Conservation (phyloP, 2,797 vertebrate genomes). For the Sebastolobus altivelis region DNA sequence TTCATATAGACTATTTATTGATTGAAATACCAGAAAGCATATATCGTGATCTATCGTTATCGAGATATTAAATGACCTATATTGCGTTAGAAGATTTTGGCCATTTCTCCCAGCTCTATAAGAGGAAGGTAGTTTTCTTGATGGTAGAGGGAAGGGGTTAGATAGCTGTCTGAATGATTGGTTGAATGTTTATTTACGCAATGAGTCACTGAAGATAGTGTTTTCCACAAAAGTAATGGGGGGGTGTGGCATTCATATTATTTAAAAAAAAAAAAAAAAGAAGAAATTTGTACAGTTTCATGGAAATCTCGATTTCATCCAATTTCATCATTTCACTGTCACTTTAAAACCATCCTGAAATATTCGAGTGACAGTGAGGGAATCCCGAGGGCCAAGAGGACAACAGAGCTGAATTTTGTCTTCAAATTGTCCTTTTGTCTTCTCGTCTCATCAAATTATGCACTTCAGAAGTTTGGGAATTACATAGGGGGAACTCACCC, state of each 20-base stretch:
- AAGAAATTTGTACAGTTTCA: background rate
- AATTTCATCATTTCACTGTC: background rate
- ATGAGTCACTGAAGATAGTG: background rate
- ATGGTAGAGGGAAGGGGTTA: background rate
- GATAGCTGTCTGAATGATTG: background rate
- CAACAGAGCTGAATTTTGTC: background rate
- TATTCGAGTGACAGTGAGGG: background rate
- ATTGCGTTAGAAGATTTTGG: fast-evolving
- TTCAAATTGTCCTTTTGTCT: background rate
- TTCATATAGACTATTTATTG: too few species aligned
- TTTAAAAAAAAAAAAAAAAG: background rate
- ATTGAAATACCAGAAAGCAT: too few species aligned
- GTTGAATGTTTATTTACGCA: background rate
- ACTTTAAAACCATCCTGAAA: background rate
- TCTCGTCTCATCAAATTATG: background rate
- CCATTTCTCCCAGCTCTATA: too few species aligned
- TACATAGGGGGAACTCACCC: background rate
- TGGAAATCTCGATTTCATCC: background rate
- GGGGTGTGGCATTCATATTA: background rate
- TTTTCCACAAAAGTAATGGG: background rate
- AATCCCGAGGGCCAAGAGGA: background rate
- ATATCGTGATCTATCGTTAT: too few species aligned
- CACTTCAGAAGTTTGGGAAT: background rate
- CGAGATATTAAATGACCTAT: too few species aligned
- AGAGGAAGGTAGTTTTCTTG: background rate